phyloP scores from a whole-genome alignment of 2,888 invertebrate genomes.

The Formica aserva region DNA sequence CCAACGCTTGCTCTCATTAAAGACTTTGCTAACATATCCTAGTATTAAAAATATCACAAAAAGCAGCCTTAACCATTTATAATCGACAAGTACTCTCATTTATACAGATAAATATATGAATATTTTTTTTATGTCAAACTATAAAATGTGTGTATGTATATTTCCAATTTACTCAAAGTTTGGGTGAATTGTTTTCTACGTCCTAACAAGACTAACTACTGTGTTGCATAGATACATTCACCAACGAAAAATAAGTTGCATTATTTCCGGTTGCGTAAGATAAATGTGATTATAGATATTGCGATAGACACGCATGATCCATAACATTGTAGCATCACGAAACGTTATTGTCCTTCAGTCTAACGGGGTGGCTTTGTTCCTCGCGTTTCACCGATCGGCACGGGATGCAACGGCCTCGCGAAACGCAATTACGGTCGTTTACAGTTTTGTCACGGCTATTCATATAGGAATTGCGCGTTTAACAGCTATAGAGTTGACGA shows the following conservation, averaged over 20 bases:
- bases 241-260: not conserved
- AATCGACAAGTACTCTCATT: not conserved
- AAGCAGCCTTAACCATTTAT: not conserved
- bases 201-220: not conserved
- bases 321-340: not conserved
- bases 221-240: not conserved
- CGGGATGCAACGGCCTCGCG: conserved; percentile 33
- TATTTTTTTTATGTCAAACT: not conserved
- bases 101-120: not conserved
- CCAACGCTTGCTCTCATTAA: not conserved
- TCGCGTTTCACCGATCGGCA: conserved; percentile 21
- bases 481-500: conserved; percentile 72
- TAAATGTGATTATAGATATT: conserved; percentile 16
- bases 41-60: not conserved
- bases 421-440: conserved; percentile 75
- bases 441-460: conserved; percentile 77
- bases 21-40: not conserved
- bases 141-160: not conserved
- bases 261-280: not conserved
- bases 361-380: not conserved
- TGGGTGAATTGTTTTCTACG: not conserved
- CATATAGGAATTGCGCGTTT: conserved; percentile 73
- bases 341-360: conserved; percentile 4
- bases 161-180: not conserved
- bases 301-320: not conserved